A percentile compares a stretch with the other conserved stretches of the same genome.
Evolutionary conservation across 2,888 invertebrate species (phyloP).

Genomic region (Cryptocheilus praepositus): DNA sequence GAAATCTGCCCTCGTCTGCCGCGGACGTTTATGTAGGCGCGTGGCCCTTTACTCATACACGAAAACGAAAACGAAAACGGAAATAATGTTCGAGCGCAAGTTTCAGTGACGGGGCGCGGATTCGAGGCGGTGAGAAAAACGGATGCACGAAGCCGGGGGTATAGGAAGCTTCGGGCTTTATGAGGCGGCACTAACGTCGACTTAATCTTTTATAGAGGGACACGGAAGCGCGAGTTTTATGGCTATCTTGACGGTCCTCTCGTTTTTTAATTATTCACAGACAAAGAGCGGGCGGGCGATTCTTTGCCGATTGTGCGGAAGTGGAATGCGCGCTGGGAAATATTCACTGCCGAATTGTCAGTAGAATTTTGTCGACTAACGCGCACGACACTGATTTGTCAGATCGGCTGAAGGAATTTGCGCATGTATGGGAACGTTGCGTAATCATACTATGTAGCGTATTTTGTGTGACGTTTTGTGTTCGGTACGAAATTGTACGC

Average conservation of each 20-base stretch:
- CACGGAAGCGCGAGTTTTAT: conserved; percentile 24
- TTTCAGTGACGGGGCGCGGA: background rate
- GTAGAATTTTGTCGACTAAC: no score
- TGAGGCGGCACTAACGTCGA: conserved; percentile 38
- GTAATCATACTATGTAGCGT: no score
- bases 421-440: no score
- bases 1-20: background rate
- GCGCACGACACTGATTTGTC: no score
- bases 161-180: conserved; percentile 29
- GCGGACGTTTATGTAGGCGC: no score
- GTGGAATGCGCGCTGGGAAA: no score
- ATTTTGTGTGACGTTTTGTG: no score
- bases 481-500: no score
- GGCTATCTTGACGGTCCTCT: background rate
- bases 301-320: no score
- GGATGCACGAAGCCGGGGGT: conserved; percentile 2
- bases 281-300: background rate
- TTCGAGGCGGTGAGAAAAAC: conserved; percentile 3
- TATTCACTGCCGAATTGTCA: no score
- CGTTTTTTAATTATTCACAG: conserved; percentile 28
- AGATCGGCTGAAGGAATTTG: no score
- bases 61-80: background rate
- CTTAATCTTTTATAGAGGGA: conserved; percentile 30
- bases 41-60: no score
- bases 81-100: background rate